A percentile compares a stretch with the other conserved stretches of the same genome.
Evolutionary conservation across 2,113 vertebrate species (phyloP).

Genomic region (Zosterops hypoxanthus): DNA sequence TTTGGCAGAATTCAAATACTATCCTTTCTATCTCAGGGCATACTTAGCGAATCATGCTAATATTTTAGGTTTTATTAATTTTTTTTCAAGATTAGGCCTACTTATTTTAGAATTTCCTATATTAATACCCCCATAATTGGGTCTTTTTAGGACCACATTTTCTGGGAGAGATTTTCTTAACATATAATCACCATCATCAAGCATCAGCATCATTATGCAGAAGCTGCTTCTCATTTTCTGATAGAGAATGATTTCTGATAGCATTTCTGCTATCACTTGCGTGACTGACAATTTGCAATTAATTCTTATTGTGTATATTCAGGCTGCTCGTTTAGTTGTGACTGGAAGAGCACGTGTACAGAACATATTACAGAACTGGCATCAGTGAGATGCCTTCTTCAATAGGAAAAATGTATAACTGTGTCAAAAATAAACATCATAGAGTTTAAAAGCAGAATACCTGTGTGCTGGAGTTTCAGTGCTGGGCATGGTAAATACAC

Average conservation of each 20-base stretch:
- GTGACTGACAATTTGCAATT: conserved; percentile 25
- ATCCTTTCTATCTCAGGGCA: not conserved
- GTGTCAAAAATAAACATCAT: not conserved
- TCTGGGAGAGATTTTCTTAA: not conserved
- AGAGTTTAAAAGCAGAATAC: not conserved
- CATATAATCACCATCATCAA: not conserved
- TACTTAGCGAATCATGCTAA: not conserved
- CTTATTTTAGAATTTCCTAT: conserved; percentile 11
- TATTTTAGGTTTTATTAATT: not conserved
- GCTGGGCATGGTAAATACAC: not conserved
- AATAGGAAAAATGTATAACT: not conserved
- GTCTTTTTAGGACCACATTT: not conserved
- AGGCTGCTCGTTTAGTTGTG: not conserved
- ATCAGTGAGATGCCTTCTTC: not conserved
- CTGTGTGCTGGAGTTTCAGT: not conserved
- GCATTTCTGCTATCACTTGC: not conserved
- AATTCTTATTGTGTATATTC: conserved; percentile 3
- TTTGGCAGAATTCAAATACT: not conserved
- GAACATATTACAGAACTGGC: not conserved
- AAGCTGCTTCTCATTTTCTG: not conserved
- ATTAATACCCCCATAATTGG: not conserved
- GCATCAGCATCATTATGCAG: not conserved
- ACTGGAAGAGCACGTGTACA: not conserved
- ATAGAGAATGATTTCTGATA: not conserved
- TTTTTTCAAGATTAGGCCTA: not conserved